These are phyloP conservation scores for Panonychus citri DNA, from an alignment of 1,140 invertebrate species.

Conservation along the genomic window DNA sequence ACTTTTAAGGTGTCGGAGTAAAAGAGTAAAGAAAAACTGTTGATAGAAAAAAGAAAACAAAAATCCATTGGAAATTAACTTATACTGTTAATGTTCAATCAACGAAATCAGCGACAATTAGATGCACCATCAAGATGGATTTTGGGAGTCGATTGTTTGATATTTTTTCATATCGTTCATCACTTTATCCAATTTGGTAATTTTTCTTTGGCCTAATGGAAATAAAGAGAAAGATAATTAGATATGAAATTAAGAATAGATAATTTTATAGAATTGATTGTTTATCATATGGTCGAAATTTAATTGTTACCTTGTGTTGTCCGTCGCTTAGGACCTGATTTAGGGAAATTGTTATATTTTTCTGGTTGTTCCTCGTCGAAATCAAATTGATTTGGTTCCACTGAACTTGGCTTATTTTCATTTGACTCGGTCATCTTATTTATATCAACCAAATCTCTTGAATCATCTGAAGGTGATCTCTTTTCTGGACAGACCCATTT, in stretches of 20 bases:
- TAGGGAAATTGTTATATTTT: neutral
- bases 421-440: neutral
- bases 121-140: too few species aligned
- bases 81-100: too few species aligned
- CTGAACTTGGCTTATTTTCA: neutral
- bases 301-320: neutral
- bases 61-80: too few species aligned
- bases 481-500: slow-evolving; percentile 13
- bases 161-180: slow-evolving; percentile 7
- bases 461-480: slow-evolving; percentile 7
- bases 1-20: too few species aligned
- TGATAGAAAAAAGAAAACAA: too few species aligned
- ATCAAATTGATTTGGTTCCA: slow-evolving; percentile 4
- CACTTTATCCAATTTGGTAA: slow-evolving; percentile 3
- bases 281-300: neutral
- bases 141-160: too few species aligned
- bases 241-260: neutral
- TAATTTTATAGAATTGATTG: neutral
- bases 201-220: slow-evolving; percentile 1
- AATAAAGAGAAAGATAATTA: neutral
- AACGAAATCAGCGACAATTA: too few species aligned
- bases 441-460: neutral
- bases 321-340: neutral
- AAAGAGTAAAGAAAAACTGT: too few species aligned
- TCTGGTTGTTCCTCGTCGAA: slow-evolving; percentile 3